A percentile compares a stretch with the other conserved stretches of the same genome.
Evolutionary conservation across 2,113 vertebrate genomes (phyloP).

Genomic region (Chrysemys picta): DNA sequence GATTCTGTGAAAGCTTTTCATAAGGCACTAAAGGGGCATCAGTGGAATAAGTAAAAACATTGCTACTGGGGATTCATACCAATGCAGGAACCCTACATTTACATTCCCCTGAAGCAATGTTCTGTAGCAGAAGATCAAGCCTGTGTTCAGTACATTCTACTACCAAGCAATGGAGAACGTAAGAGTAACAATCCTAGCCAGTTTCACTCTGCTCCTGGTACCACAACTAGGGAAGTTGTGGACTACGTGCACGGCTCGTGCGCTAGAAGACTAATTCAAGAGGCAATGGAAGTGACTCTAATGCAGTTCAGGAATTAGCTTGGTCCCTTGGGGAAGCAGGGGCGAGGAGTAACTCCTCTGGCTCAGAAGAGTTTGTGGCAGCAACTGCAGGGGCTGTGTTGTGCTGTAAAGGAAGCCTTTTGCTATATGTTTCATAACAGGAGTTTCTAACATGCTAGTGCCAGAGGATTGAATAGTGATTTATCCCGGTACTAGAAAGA

Average conservation of each 20-base stretch:
- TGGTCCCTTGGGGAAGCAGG: background rate
- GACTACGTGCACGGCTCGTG: background rate
- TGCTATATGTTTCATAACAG: background rate
- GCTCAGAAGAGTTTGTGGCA: background rate
- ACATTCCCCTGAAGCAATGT: rapidly evolving
- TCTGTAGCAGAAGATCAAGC: background rate
- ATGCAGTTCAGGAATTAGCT: rapidly evolving
- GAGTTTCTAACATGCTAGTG: background rate
- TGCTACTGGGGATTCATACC: background rate
- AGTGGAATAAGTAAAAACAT: background rate
- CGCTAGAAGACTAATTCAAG: background rate
- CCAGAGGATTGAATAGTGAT: background rate
- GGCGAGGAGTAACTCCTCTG: background rate
- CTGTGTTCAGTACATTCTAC: background rate
- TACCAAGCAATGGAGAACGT: rapidly evolving
- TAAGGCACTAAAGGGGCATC: background rate
- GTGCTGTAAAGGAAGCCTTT: background rate
- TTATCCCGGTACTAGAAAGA: background rate
- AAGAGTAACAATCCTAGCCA: background rate
- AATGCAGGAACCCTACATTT: background rate
- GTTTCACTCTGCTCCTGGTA: background rate
- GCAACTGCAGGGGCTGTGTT: background rate
- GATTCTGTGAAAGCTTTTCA: background rate
- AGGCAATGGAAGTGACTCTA: background rate
- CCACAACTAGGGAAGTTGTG: rapidly evolving